phyloP scores from a whole-genome alignment of 2,797 vertebrate genomes.

The Euthynnus affinis region DNA sequence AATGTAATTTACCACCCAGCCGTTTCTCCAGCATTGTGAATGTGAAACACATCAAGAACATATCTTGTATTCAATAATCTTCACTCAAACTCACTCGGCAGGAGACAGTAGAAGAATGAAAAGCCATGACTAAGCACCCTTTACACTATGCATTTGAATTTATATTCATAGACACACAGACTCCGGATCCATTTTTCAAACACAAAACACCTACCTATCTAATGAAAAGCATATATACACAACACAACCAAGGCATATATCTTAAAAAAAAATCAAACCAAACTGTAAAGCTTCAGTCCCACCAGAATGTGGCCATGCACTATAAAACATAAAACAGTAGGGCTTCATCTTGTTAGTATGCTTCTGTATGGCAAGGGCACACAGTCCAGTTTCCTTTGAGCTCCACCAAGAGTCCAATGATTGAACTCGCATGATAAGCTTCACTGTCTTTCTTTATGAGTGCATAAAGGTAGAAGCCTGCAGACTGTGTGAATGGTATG shows the following conservation, averaged over 20 bases:
- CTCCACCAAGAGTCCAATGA: constrained; percentile 50
- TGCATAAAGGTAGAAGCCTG: constrained; percentile 37
- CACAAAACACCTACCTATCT: background rate
- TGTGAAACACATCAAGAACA: background rate
- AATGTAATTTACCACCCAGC: no score
- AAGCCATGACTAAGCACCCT: background rate
- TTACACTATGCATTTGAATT: background rate
- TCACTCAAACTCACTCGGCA: background rate
- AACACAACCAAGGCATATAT: background rate
- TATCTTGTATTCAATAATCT: background rate
- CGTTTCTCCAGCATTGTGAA: background rate
- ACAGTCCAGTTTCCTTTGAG: constrained; percentile 50
- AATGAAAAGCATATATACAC: background rate
- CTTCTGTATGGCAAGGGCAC: constrained; percentile 15
- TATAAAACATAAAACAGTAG: background rate
- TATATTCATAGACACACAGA: background rate
- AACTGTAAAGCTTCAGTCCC: background rate
- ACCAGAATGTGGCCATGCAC: background rate
- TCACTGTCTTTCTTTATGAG: constrained; percentile 30
- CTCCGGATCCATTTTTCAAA: background rate
- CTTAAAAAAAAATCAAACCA: background rate
- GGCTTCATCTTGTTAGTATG: constrained; percentile 1
- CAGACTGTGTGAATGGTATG: background rate
- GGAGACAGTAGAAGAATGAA: background rate
- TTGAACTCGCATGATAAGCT: constrained; percentile 45